Evolutionary conservation across 2,797 vertebrate genomes (phyloP).

Genomic region (Myotis myotis): DNA sequence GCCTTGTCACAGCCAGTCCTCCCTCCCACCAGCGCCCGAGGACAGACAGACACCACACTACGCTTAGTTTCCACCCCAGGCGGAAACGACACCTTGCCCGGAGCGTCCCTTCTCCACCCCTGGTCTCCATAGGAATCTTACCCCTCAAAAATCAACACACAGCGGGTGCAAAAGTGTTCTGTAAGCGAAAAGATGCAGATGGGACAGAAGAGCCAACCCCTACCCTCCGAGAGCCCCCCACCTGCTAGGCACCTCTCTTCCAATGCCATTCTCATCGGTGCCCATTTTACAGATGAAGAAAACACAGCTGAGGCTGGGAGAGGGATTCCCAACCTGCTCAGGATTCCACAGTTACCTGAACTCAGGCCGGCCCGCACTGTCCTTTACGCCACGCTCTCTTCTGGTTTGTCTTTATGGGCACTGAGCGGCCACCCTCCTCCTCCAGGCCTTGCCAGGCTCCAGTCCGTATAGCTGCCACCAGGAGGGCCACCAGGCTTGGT

Average conservation of each 20-base stretch:
- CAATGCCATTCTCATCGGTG: not conserved
- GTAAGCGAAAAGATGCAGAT: not conserved
- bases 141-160: not conserved
- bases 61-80: not conserved
- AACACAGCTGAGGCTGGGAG: not conserved
- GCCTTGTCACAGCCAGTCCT: not conserved
- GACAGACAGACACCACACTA: not conserved
- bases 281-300: not conserved
- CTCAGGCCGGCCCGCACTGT: fast-evolving
- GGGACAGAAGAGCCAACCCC: not conserved
- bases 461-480: not conserved
- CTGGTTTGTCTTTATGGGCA: not conserved
- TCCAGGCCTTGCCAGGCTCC: not conserved
- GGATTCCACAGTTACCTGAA: not conserved
- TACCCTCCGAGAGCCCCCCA: not conserved
- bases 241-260: not conserved
- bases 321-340: not conserved
- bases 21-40: not conserved
- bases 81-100: not conserved
- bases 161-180: not conserved
- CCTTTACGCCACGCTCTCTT: not conserved
- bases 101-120: not conserved
- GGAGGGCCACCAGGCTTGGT: not conserved
- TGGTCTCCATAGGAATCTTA: not conserved
- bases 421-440: not conserved